These are phyloP conservation scores for Eledona agricola DNA, from an alignment of 2,888 invertebrate genomes.

Conservation along the genomic window DNA sequence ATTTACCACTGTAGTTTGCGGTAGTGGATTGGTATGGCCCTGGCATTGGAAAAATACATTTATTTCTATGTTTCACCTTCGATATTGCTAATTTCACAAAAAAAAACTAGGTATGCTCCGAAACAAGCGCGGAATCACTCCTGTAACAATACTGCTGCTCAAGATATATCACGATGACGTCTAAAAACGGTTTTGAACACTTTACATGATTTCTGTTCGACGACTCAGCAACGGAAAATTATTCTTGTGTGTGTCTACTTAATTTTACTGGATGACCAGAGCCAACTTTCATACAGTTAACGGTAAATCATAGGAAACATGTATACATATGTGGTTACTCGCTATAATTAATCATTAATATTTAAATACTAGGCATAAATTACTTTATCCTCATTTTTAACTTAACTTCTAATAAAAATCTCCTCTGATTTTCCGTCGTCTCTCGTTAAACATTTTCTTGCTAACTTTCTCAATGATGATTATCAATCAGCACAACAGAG, in stretches of 20 bases:
- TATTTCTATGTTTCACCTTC: constrained; percentile 1
- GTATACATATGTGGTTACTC: constrained; percentile 59
- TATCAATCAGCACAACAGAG: constrained; percentile 48
- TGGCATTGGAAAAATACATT: constrained; percentile 38
- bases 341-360: constrained; percentile 58
- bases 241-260: constrained; percentile 22
- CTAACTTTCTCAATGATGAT: constrained; percentile 17
- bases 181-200: constrained; percentile 19
- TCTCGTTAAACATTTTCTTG: constrained; percentile 42
- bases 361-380: constrained; percentile 61
- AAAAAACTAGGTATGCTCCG: constrained; percentile 22
- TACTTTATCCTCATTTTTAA: constrained; percentile 54
- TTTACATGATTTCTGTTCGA: too few relatives aligned
- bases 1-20: constrained; percentile 48
- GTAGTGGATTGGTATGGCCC: constrained; percentile 47
- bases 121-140: constrained; percentile 22
- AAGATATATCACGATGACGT: constrained; percentile 11
- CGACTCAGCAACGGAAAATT: constrained; percentile 11
- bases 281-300: constrained; percentile 53
- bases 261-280: constrained; percentile 47
- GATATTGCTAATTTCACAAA: constrained; percentile 21
- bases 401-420: constrained; percentile 54
- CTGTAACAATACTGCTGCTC: constrained; percentile 22
- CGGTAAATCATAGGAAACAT: constrained; percentile 59
- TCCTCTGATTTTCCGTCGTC: constrained; percentile 34